Conservation (phyloP, 2,797 vertebrate species). For the Heliangelus exortis region DNA sequence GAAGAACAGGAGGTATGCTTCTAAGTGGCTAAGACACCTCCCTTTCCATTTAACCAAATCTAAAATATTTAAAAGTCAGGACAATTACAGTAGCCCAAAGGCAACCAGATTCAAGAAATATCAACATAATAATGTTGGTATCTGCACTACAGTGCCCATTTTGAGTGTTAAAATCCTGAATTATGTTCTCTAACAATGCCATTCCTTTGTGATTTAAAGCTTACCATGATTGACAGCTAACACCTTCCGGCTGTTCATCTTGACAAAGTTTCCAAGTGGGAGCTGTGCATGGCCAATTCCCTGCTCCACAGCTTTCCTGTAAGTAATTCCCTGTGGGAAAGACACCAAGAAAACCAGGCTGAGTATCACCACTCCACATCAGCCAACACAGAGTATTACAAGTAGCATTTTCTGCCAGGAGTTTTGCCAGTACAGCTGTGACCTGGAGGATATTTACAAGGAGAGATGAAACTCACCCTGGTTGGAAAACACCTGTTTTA, state of each 20-base stretch:
- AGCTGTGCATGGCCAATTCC: slow-evolving; percentile 93
- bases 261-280: slow-evolving; percentile 92
- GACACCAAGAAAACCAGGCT: not conserved
- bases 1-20: not conserved
- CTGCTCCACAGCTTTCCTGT: slow-evolving; percentile 86
- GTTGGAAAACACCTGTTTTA: not conserved
- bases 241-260: slow-evolving; percentile 98
- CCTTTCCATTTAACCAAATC: not conserved
- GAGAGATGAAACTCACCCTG: rapidly evolving
- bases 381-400: not conserved
- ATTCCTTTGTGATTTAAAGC: slow-evolving; percentile 11
- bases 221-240: slow-evolving; percentile 96
- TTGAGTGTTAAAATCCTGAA: not conserved
- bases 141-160: not conserved
- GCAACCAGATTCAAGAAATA: not conserved
- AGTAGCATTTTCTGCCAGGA: not conserved
- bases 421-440: not conserved
- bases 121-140: not conserved
- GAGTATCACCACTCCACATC: not conserved
- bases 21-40: not conserved
- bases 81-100: not conserved
- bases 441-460: not conserved
- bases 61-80: not conserved
- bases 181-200: not conserved
- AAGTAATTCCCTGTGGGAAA: slow-evolving; percentile 86